Percentiles rank a stretch among this genome's conserved stretches.
These are phyloP conservation scores for Pseudomugil tenellus DNA, from an alignment of 2,797 vertebrate species.

Conservation along the genomic window DNA sequence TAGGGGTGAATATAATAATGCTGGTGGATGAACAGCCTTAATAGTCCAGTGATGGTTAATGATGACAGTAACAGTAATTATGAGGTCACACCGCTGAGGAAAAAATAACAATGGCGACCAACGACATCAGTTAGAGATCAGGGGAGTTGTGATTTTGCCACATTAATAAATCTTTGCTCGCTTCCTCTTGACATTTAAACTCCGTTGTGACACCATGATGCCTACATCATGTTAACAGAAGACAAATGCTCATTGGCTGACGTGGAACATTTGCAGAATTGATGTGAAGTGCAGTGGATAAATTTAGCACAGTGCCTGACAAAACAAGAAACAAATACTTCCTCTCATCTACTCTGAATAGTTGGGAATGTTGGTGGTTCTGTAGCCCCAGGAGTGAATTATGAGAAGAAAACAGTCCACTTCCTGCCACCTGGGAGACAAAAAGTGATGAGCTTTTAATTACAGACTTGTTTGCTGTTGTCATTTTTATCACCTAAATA, in stretches of 20 bases:
- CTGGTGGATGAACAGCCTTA: constrained; percentile 18
- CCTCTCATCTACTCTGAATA: constrained; percentile 45
- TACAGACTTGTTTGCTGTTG: constrained; percentile 75
- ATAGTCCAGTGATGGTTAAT: constrained; percentile 35
- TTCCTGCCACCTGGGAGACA: constrained; percentile 60
- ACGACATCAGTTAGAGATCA: constrained; percentile 9
- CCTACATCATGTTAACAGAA: background rate
- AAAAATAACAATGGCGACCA: constrained; percentile 6
- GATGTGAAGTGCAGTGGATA: constrained; percentile 16
- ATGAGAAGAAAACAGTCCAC: constrained; percentile 51
- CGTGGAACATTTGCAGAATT: constrained; percentile 10
- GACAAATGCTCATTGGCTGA: constrained; percentile 7
- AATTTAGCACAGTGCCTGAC: constrained; percentile 35
- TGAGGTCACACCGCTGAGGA: constrained; percentile 12
- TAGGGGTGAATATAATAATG: constrained; percentile 36
- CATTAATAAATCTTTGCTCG: background rate
- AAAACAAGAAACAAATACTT: constrained; percentile 30
- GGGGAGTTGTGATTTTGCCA: background rate
- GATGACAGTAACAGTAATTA: constrained; percentile 33
- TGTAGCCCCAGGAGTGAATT: constrained; percentile 43
- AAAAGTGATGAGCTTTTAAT: constrained; percentile 77
- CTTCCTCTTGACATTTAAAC: constrained; percentile 5
- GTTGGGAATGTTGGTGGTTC: constrained; percentile 36
- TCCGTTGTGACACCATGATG: background rate
- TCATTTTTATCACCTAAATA: constrained; percentile 73